phyloP scores from a whole-genome alignment of 2,797 vertebrate species.

The Typhlichthys subterraneus region DNA sequence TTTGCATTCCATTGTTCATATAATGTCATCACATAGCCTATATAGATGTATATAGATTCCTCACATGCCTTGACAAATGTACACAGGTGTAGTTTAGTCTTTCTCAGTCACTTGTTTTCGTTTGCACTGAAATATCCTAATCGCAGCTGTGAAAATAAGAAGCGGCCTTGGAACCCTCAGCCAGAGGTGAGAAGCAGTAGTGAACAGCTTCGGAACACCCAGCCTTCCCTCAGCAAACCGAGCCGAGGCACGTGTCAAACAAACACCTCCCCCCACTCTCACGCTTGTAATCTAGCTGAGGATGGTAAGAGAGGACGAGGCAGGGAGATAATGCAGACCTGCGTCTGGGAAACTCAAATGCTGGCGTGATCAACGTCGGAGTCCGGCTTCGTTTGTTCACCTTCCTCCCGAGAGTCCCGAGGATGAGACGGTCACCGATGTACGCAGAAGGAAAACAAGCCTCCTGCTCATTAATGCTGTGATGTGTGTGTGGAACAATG shows the following conservation, averaged over 20 bases:
- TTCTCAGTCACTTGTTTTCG: conserved; percentile 46
- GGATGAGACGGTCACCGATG: too few species aligned
- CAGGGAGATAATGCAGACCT: not conserved
- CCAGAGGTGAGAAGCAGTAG: not conserved
- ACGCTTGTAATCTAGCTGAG: not conserved
- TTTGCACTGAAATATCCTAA: conserved; percentile 35
- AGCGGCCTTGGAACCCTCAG: conserved; percentile 14
- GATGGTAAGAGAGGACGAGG: conserved; percentile 1
- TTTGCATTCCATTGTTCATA: conserved; percentile 71
- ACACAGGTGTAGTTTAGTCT: conserved; percentile 54
- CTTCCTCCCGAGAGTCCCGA: too few species aligned
- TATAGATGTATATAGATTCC: conserved; percentile 71
- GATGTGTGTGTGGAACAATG: conserved; percentile 37
- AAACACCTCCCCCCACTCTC: too few species aligned
- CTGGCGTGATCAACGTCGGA: conserved; percentile 5
- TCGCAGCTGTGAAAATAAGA: conserved; percentile 12
- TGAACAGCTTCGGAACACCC: not conserved
- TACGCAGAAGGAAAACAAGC: not conserved
- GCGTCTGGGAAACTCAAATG: conserved; percentile 14
- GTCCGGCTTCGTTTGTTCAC: too few species aligned
- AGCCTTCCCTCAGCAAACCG: not conserved
- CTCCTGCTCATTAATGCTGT: conserved; percentile 31
- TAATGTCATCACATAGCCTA: conserved; percentile 68
- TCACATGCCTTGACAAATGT: conserved; percentile 71
- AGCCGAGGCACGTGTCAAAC: too few species aligned